A percentile compares a stretch with the other conserved stretches of the same genome.
phyloP scores from a whole-genome alignment of 2,113 vertebrate species.

The Gymnarchus niloticus region DNA sequence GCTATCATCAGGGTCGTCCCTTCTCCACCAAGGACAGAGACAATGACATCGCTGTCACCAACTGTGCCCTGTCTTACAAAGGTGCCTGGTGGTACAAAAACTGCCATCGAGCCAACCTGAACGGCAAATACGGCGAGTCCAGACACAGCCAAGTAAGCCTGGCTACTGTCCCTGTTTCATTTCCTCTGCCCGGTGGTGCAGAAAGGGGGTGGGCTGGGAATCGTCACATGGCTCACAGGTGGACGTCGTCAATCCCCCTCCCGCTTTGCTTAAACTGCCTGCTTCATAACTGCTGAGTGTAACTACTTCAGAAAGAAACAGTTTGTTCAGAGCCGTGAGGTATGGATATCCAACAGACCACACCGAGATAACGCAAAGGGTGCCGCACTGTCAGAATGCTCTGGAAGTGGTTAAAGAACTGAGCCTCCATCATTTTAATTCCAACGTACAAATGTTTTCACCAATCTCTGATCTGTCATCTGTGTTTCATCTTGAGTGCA shows the following conservation, averaged over 20 bases:
- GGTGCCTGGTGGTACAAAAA: conserved; percentile 99
- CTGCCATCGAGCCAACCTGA: conserved; percentile 96
- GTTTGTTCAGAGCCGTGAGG: background rate
- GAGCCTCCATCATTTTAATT: background rate
- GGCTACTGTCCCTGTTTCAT: conserved; percentile 5
- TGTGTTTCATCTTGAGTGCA: background rate
- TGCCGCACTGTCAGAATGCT: background rate
- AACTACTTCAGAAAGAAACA: background rate
- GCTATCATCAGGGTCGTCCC: conserved; percentile 93
- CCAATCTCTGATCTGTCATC: too few relatives aligned
- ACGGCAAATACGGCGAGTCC: conserved; percentile 94
- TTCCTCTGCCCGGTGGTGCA: background rate
- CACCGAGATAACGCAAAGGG: background rate
- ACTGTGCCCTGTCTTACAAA: conserved; percentile 96
- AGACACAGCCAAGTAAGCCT: conserved; percentile 88
- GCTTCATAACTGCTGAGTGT: background rate
- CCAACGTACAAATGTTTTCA: too few relatives aligned
- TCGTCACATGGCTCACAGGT: too few relatives aligned
- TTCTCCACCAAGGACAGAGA: conserved; percentile 97
- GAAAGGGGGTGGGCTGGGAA: background rate
- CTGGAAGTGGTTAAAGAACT: background rate
- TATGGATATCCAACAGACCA: background rate
- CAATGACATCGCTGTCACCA: conserved; percentile 94
- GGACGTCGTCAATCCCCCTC: too few relatives aligned
- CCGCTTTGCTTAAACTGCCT: background rate